These are phyloP conservation scores for Cygnus atratus DNA, from an alignment of 2,113 vertebrate genomes.

Conservation along the genomic window DNA sequence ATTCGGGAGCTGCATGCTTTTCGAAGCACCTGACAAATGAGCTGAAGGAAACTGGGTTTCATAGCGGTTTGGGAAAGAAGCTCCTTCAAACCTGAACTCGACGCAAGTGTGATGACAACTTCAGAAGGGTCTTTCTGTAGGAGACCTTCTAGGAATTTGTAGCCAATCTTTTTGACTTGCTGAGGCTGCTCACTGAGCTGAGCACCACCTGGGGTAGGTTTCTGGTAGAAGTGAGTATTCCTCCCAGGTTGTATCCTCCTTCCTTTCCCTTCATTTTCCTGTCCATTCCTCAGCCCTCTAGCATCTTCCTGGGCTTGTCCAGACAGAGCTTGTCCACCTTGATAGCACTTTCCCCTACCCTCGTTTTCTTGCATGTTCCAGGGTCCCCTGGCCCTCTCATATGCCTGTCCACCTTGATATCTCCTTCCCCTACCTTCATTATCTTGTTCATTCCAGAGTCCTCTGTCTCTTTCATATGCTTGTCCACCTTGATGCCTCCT, in stretches of 20 bases:
- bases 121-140: slow-evolving; percentile 82
- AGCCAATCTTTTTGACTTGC: slow-evolving; percentile 74
- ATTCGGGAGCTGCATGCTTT: slow-evolving; percentile 82
- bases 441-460: not conserved
- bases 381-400: not conserved
- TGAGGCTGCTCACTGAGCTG: slow-evolving; percentile 25
- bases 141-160: slow-evolving; percentile 82
- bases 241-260: not conserved
- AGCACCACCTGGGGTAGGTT: not conserved
- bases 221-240: slow-evolving; percentile 8
- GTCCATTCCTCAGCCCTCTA: slow-evolving; percentile 1
- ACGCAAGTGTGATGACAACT: slow-evolving; percentile 85
- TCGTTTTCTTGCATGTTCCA: not conserved
- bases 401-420: not conserved
- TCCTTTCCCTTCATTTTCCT: slow-evolving; percentile 40
- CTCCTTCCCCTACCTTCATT: not conserved
- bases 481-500: not conserved
- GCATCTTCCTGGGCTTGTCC: not conserved
- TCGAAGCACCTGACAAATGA: slow-evolving; percentile 84
- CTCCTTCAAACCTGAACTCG: slow-evolving; percentile 70
- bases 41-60: slow-evolving; percentile 79
- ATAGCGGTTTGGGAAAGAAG: slow-evolving; percentile 77
- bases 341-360: not conserved
- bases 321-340: not conserved
- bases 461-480: not conserved